Percentiles rank a stretch among this genome's conserved stretches.
Conservation (phyloP, 2,113 vertebrate species). For the Gymnobelideus leadbeateri region DNA sequence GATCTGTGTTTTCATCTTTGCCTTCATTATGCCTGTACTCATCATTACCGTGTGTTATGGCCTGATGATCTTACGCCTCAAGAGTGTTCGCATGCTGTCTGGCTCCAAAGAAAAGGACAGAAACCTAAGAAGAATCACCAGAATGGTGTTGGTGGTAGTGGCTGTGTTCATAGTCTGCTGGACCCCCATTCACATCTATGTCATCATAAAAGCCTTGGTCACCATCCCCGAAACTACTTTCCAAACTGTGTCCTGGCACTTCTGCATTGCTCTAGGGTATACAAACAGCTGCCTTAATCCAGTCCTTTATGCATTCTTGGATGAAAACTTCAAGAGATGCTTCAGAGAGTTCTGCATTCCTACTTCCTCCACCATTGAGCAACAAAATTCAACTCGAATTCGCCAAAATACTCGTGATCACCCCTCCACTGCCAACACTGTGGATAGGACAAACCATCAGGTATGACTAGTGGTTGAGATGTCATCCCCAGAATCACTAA, state of each 20-base stretch:
- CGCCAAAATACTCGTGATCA: slow-evolving; percentile 91
- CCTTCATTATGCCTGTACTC: slow-evolving; percentile 98
- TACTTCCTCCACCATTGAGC: slow-evolving; percentile 91
- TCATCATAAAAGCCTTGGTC: slow-evolving; percentile 96
- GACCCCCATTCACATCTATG: slow-evolving; percentile 99
- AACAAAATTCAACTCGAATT: slow-evolving; percentile 93
- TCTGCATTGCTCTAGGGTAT: slow-evolving; percentile 98
- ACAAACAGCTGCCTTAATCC: slow-evolving; percentile 99
- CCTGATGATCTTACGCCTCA: slow-evolving; percentile 97
- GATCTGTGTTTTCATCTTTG: slow-evolving; percentile 99
- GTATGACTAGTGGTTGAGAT: slow-evolving; percentile 96
- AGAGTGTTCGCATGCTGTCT: slow-evolving; percentile 97
- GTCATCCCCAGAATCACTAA: slow-evolving; percentile 88
- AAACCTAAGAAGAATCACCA: slow-evolving; percentile 96
- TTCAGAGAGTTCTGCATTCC: slow-evolving; percentile 99
- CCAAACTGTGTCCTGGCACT: slow-evolving; percentile 98
- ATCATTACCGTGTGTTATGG: slow-evolving; percentile 98
- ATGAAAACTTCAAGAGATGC: slow-evolving; percentile 99
- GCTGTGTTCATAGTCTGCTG: slow-evolving; percentile 98
- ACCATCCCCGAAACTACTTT: slow-evolving; percentile 94
- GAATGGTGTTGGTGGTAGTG: slow-evolving; percentile 99
- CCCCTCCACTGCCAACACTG: slow-evolving; percentile 92
- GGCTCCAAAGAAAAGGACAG: slow-evolving; percentile 99
- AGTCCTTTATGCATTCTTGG: slow-evolving; percentile 98
- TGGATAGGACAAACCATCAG: slow-evolving; percentile 96